Conservation (phyloP, 2,113 vertebrate species). For the Sus scrofa region DNA sequence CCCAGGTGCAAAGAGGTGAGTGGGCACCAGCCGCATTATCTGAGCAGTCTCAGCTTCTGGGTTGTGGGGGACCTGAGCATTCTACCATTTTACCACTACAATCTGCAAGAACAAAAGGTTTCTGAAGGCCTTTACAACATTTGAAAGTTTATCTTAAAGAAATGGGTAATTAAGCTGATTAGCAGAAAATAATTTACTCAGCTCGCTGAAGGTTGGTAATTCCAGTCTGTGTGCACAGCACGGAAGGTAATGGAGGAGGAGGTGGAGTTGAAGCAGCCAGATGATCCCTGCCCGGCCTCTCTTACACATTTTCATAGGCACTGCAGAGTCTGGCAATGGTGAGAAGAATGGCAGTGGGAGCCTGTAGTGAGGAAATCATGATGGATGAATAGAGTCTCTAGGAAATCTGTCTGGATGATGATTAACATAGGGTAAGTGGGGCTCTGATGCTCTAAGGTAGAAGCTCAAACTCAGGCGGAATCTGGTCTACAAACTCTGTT, state of each 20-base stretch:
- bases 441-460: not conserved
- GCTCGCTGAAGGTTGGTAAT: slow-evolving; percentile 56
- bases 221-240: not conserved
- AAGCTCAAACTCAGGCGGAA: not conserved
- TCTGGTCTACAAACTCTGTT: not conserved
- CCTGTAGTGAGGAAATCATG: not conserved
- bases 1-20: not conserved
- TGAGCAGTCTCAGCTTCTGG: not conserved
- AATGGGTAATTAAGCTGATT: slow-evolving; percentile 77
- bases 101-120: slow-evolving; percentile 41
- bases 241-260: slow-evolving; percentile 16
- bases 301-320: not conserved
- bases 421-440: not conserved
- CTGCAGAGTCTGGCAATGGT: rapidly evolving
- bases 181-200: slow-evolving; percentile 73
- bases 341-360: not conserved
- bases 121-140: slow-evolving; percentile 49
- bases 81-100: not conserved
- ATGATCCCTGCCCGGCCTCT: rapidly evolving
- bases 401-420: not conserved
- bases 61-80: not conserved
- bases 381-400: not conserved
- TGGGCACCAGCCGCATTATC: not conserved
- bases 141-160: slow-evolving; percentile 65
- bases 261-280: not conserved